Base-by-base conservation (phyloP, 1,140 invertebrate species). In the Macrobrachium rosenbergii region DNA sequence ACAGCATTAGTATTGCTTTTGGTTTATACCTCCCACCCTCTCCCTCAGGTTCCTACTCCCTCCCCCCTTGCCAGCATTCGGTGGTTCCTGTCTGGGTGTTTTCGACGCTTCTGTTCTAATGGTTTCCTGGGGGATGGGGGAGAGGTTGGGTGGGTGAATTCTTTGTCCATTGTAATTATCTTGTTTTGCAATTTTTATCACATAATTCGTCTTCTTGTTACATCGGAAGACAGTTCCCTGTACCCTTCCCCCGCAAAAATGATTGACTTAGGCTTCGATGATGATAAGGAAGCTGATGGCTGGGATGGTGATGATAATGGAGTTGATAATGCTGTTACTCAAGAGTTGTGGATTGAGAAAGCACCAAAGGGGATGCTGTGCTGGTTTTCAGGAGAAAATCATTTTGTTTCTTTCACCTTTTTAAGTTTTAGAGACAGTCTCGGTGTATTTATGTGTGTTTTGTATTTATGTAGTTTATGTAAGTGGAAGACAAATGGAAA, bases 121-220 rank as follows among this genome's bases (percentile, higher is more conserved):
- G 69, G 85, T 75, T 81, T 87, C 52, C 8, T 10, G 12, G 52
- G 52, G 52, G 52, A 52, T n/a, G 52, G 52, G 52, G 52, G 28
- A 37, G 28, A 37, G 28, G 7, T 52, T 52, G 12, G 52, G 12
- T 12, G 52, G 52, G 52, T 52, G 52, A 52, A 52, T 52, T 52
- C 85, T 87, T 87, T 87, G 85, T 87, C 81, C 85, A 19, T 69
- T 81, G 58, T 87, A 87, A 87, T 87, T 87, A 87, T 82, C 77
- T 87, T 87, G 85, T 87, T 87, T 87, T 87, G 85, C 78, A 80
- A 82, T 82, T 80, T 87, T 82, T 87, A 81, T 86, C 77, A 72
- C 69, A 87, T 76, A 80, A 80, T 87, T 87, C 85, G 78, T 87
- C 85, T 87, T 82, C 17, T 28, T 43, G 76, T 75, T 83, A 77